These are phyloP conservation scores for Diceros bicornis DNA, from an alignment of 2,797 vertebrate genomes.

Conservation along the genomic window DNA sequence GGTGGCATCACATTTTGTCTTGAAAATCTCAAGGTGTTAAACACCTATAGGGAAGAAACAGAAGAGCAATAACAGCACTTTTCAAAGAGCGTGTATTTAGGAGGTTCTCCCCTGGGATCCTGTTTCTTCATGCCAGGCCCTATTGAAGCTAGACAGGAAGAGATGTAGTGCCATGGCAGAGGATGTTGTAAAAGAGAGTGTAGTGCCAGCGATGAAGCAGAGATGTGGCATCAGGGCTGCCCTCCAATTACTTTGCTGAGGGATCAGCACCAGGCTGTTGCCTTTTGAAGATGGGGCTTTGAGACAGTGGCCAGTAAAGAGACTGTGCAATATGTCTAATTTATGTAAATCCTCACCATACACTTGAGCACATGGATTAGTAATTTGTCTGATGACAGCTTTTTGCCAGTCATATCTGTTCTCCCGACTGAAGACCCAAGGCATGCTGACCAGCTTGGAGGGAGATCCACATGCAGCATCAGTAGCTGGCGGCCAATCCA, in stretches of 20 bases:
- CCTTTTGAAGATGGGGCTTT: constrained; percentile 86
- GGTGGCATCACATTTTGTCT: constrained; percentile 2
- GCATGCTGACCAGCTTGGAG: neutral
- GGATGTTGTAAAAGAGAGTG: constrained; percentile 61
- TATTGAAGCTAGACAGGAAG: neutral
- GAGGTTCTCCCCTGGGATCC: neutral
- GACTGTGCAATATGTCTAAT: constrained; percentile 81
- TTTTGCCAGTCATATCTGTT: neutral
- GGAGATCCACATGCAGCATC: neutral
- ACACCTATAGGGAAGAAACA: neutral
- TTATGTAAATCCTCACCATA: constrained; percentile 69
- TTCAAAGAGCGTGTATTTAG: neutral
- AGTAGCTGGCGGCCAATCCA: neutral
- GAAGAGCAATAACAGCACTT: neutral
- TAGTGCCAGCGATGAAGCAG: constrained; percentile 74
- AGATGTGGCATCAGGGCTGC: neutral
- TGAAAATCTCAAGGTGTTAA: constrained; percentile 28
- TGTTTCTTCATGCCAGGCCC: neutral
- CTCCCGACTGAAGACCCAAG: neutral
- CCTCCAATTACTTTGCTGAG: constrained; percentile 50
- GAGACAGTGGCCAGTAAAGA: constrained; percentile 83
- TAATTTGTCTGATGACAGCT: constrained; percentile 24
- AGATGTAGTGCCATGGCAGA: neutral
- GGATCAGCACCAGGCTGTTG: constrained; percentile 83
- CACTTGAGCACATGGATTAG: constrained; percentile 18